These are phyloP conservation scores for Cossypha dichroa DNA, from an alignment of 2,797 vertebrate genomes.

Conservation along the genomic window DNA sequence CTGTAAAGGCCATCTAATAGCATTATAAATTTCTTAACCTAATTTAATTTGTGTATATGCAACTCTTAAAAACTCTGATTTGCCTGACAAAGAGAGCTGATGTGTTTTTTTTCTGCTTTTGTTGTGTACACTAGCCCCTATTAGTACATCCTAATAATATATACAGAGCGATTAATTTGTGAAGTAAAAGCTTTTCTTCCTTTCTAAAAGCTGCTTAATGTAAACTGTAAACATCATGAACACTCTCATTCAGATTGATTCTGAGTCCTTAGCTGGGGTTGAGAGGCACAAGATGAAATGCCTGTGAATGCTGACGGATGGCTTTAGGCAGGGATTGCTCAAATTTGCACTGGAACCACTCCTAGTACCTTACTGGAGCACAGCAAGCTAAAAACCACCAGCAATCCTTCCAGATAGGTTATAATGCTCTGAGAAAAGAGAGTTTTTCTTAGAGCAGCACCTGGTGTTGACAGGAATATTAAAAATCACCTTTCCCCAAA, in stretches of 20 bases:
- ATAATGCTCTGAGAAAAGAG: neutral
- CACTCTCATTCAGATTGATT: neutral
- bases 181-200: conserved; percentile 62
- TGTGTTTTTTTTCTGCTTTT: conserved; percentile 48
- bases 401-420: neutral
- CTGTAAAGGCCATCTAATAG: conserved; percentile 37
- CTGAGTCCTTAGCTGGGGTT: neutral
- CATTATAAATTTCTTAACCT: conserved; percentile 23
- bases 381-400: neutral
- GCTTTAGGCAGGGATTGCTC: neutral
- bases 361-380: neutral
- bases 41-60: conserved; percentile 38
- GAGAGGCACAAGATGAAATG: neutral
- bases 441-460: neutral
- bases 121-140: conserved; percentile 30
- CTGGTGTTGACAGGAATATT: neutral
- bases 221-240: conserved; percentile 52
- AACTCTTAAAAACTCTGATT: conserved; percentile 47
- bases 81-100: conserved; percentile 33
- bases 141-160: conserved; percentile 41
- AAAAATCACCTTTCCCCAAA: neutral
- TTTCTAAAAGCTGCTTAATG: conserved; percentile 53
- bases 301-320: neutral
- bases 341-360: neutral
- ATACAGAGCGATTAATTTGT: conserved; percentile 35